Evolutionary conservation across 2,113 vertebrate genomes (phyloP).

Genomic region (Triplophysa tibetana): DNA sequence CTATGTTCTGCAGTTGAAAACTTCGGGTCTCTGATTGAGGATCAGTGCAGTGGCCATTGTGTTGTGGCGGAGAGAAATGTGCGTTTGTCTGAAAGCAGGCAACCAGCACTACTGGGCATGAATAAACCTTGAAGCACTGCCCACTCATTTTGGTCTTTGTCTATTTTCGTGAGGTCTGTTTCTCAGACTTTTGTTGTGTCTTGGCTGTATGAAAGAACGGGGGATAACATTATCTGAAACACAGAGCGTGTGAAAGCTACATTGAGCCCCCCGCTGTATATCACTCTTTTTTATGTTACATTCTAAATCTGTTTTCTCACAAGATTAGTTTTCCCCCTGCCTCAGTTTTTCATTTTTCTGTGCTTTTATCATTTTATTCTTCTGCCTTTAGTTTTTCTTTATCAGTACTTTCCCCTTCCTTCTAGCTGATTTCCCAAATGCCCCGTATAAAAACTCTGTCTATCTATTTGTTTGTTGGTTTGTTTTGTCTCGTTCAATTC

Average conservation of each 20-base stretch:
- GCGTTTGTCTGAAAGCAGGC: slow-evolving; percentile 1
- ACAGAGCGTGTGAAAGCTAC: background rate
- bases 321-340: background rate
- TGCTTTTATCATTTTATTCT: background rate
- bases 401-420: background rate
- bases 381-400: slow-evolving; percentile 2
- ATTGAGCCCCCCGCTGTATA: background rate
- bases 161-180: background rate
- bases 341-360: background rate
- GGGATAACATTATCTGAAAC: background rate
- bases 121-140: slow-evolving; percentile 20
- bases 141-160: background rate
- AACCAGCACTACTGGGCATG: background rate
- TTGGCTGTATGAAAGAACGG: background rate
- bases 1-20: background rate
- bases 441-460: background rate
- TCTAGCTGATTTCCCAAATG: background rate
- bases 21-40: background rate
- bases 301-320: background rate
- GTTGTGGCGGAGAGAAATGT: background rate
- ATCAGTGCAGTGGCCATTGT: background rate
- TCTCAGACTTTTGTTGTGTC: slow-evolving; percentile 9
- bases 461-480: background rate
- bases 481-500: background rate
- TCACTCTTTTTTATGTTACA: background rate